Conservation (phyloP, 2,113 vertebrate genomes). For the Camelus dromedarius region DNA sequence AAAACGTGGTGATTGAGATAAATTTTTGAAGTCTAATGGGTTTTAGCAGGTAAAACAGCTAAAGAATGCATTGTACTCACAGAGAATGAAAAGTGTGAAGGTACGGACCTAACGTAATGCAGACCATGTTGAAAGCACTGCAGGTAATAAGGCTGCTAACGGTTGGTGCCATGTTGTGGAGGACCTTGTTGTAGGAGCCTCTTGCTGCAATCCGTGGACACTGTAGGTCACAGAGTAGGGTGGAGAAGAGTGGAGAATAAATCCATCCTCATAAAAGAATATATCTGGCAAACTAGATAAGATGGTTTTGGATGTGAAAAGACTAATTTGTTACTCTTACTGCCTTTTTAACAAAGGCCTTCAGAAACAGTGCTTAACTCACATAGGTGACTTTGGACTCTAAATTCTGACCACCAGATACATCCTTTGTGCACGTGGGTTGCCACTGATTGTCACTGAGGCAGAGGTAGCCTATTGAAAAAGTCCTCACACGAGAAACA, state of each 20-base stretch:
- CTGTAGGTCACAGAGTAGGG: neutral
- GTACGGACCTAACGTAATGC: rapidly evolving
- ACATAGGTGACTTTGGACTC: neutral
- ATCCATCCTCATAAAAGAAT: neutral
- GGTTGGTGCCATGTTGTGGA: neutral
- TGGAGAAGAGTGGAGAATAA: neutral
- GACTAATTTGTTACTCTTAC: neutral
- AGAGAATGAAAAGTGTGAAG: neutral
- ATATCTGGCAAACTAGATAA: neutral
- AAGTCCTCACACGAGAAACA: neutral
- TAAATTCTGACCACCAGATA: neutral
- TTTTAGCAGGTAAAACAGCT: neutral
- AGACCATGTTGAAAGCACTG: neutral
- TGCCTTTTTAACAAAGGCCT: neutral
- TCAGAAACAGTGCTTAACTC: neutral
- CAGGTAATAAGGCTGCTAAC: neutral
- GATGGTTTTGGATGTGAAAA: neutral
- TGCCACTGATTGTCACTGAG: neutral
- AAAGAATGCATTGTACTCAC: neutral
- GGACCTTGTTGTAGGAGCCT: neutral
- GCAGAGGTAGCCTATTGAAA: neutral
- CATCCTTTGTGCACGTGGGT: neutral
- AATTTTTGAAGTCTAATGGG: neutral
- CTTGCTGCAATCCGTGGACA: neutral
- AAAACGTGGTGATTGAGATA: neutral